These are phyloP conservation scores for Myiozetetes cayanensis DNA, from an alignment of 2,113 vertebrate genomes.

Conservation along the genomic window DNA sequence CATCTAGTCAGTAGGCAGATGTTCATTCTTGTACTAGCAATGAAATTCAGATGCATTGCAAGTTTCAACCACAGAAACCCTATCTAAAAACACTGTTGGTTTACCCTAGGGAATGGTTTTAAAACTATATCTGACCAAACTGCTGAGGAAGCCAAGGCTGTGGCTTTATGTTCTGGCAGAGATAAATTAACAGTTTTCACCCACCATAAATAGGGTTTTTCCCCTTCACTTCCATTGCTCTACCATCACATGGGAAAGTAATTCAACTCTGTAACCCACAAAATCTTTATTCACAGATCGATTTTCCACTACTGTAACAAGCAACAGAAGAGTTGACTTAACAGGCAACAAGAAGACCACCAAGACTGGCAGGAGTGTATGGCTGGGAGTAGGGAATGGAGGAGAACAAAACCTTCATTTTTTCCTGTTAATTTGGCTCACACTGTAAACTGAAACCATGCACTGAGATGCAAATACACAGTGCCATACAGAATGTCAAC, in stretches of 20 bases:
- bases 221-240: not conserved
- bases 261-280: not conserved
- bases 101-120: not conserved
- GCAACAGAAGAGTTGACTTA: not conserved
- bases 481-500: not conserved
- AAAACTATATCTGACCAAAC: not conserved
- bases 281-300: not conserved
- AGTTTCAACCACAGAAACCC: not conserved
- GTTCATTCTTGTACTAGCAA: not conserved
- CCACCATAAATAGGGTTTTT: not conserved
- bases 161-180: not conserved
- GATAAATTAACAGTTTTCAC: not conserved
- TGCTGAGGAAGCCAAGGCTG: not conserved
- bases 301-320: not conserved
- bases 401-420: not conserved
- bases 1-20: not conserved
- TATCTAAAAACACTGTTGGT: not conserved
- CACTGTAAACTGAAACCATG: not conserved
- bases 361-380: not conserved
- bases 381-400: not conserved
- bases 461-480: rapidly evolving
- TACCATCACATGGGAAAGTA: not conserved
- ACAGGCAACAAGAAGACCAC: not conserved
- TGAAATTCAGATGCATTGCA: not conserved
- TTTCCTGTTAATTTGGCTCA: not conserved